Conservation (phyloP, 2,113 vertebrate genomes). For the Indri indri region DNA sequence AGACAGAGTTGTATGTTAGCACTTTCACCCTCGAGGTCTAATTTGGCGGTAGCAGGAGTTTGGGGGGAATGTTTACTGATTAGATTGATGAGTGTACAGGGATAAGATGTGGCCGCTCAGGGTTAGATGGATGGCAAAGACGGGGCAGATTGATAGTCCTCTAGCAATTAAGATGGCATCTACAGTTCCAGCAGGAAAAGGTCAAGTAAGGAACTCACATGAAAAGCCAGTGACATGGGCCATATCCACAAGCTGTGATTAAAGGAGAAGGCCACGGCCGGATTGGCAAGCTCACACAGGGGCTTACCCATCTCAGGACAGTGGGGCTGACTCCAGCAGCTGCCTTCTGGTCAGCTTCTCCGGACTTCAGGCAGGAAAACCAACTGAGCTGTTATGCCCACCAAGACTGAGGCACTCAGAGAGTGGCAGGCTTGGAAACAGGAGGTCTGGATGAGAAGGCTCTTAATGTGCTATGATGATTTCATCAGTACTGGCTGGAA, state of each 20-base stretch:
- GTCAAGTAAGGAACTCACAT: neutral
- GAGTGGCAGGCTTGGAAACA: neutral
- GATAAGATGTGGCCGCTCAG: neutral
- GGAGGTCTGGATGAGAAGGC: neutral
- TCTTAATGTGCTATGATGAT: neutral
- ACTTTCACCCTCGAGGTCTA: neutral
- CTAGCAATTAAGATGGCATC: neutral
- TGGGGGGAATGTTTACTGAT: neutral
- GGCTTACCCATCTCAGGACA: no score
- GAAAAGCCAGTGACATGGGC: neutral
- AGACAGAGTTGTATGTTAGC: fast-evolving
- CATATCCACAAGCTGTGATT: neutral
- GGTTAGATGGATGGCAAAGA: neutral
- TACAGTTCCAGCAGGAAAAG: neutral
- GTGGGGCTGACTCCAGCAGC: neutral
- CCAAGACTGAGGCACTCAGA: neutral
- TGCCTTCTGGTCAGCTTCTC: neutral
- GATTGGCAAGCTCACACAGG: fast-evolving
- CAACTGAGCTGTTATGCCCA: neutral
- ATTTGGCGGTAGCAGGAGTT: neutral
- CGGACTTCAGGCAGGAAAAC: neutral
- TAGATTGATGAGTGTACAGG: neutral
- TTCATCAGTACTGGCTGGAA: neutral
- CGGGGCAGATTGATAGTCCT: neutral
- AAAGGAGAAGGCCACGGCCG: neutral